phyloP scores from a whole-genome alignment of 2,113 vertebrate genomes.

The Myocastor coypus region DNA sequence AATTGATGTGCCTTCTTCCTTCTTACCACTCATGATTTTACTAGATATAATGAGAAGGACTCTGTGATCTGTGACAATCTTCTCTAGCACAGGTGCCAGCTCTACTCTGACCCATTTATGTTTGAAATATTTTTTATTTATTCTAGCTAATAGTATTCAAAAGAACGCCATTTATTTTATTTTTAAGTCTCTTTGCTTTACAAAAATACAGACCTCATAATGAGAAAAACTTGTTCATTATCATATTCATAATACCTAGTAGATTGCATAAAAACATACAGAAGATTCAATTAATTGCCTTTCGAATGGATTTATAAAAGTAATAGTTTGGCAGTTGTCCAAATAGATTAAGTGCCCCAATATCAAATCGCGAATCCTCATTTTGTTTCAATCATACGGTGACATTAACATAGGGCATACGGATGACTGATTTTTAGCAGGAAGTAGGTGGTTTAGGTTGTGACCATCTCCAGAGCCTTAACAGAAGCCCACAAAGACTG shows the following conservation, averaged over 20 bases:
- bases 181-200: not conserved
- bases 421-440: conserved; percentile 12
- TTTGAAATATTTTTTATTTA: conserved; percentile 14
- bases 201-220: conserved; percentile 14
- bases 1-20: not conserved
- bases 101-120: not conserved
- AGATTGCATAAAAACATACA: not conserved
- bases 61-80: not conserved
- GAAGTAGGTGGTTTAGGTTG: not conserved
- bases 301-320: not conserved
- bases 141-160: not conserved
- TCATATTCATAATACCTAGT: not conserved
- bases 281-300: not conserved
- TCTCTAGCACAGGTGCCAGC: not conserved
- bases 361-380: not conserved
- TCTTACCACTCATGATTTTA: not conserved
- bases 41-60: not conserved
- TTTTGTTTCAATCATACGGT: conserved; percentile 41
- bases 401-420: not conserved
- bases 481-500: not conserved
- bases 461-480: not conserved
- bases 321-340: not conserved
- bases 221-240: not conserved
- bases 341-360: not conserved
- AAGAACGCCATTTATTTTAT: not conserved